phyloP scores from a whole-genome alignment of 2,888 invertebrate genomes.

The Rhopalosiphum nymphaeae region DNA sequence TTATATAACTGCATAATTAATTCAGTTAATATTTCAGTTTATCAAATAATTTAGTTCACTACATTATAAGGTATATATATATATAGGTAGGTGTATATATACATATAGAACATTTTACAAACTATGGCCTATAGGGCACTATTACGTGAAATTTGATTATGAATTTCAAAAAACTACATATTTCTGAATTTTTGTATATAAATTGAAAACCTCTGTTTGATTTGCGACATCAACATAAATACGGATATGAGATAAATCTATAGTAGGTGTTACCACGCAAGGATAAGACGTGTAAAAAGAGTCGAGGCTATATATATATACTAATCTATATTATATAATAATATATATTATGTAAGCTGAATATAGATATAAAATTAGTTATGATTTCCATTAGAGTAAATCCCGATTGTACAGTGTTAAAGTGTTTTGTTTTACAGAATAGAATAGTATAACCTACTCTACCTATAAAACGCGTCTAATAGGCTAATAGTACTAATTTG shows the following conservation, averaged over 20 bases:
- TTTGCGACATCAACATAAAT: not conserved
- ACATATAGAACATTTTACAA: not conserved
- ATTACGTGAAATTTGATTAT: not conserved
- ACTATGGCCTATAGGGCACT: fast-evolving
- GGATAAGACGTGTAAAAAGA: not conserved
- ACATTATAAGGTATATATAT: not conserved
- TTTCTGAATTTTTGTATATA: not conserved
- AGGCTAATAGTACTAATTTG: not conserved
- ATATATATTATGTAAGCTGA: not conserved
- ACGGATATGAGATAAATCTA: not conserved
- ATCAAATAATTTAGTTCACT: not conserved
- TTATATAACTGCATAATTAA: not conserved
- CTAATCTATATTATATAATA: not conserved
- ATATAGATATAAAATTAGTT: not conserved
- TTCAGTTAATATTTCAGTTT: not conserved
- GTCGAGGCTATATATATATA: not conserved
- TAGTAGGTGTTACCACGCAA: not conserved
- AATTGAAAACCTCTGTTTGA: not conserved
- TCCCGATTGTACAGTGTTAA: not conserved
- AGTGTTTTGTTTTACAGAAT: not conserved
- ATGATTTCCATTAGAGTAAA: constrained; percentile 1
- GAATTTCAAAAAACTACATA: not conserved
- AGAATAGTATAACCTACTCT: not conserved
- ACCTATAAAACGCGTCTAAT: not conserved
- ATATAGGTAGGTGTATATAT: too few species aligned